phyloP scores from a whole-genome alignment of 92 coral and sea anemone species.

The Isaurus tuberculatus region DNA sequence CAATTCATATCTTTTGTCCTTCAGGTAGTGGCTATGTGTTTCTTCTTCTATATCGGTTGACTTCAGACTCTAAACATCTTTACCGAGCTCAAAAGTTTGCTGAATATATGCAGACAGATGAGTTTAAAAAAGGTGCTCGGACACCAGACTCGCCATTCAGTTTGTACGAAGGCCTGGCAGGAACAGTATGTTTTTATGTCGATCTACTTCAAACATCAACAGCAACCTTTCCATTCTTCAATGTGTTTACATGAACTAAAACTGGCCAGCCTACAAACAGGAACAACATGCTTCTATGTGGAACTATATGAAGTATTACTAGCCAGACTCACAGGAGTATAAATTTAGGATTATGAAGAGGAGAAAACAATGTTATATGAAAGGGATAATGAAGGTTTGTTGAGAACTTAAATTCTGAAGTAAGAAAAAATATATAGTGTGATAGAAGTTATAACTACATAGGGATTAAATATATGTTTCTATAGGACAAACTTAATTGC shows the following conservation, averaged over 20 bases:
- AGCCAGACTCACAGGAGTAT: no score
- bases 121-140: conserved; percentile 82
- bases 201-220: conserved; percentile 77
- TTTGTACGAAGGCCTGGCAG: conserved; percentile 92
- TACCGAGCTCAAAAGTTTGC: conserved; percentile 89
- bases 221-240: conserved; percentile 93
- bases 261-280: no score
- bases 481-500: no score
- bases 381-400: no score
- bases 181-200: conserved; percentile 84
- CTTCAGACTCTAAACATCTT: conserved; percentile 76
- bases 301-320: no score
- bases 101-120: conserved; percentile 85
- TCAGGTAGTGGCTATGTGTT: conserved; percentile 94
- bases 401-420: no score
- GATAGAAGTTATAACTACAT: no score
- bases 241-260: conserved; percentile 69
- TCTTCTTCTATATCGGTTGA: conserved; percentile 86
- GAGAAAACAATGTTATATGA: no score
- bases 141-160: conserved; percentile 96
- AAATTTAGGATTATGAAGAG: no score
- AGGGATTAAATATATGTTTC: no score
- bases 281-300: no score
- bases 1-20: neutral
- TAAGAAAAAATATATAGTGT: no score